Base-by-base conservation (phyloP, 2,113 vertebrate genomes). In the Pterocles orientalis region DNA sequence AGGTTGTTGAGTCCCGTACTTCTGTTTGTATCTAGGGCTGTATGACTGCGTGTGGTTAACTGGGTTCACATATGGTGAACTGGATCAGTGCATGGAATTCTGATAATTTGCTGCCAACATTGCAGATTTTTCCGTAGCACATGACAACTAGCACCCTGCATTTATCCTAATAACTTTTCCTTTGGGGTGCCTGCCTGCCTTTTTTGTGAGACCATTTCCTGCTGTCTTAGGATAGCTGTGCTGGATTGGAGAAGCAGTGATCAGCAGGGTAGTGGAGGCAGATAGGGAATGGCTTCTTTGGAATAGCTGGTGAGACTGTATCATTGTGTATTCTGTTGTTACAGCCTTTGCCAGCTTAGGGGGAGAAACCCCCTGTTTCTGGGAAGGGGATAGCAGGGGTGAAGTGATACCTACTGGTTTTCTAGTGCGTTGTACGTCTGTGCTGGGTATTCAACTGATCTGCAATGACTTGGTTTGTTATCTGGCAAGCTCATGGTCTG, bases 71-170 rank as follows among this genome's bases (percentile, higher is more conserved):
- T 68, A 28, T 9, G 5, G 51, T 25, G n/a, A 90, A 8, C 50
- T 57, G 34, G 82, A 47, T 53, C 58, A 83, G 70, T 33, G 82
- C n/a, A 8, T 60, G 94, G 60, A 70, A 68, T 86, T 47, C 43
- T 19, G 51, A 12, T 58, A 33, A 73, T n/a, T 56, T n/a, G 10
- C 36, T 72, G 75, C 86, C 47, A 33, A 26, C 54, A 34, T 7
- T 25, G 85, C 39, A 28, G 75, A 3, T 76, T 31, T 71, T 93
- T 85, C 85, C 48, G 39, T 76, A 56, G 82, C 88, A 48, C 1
- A 0, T 0, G 4, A 47, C 0, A 0, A 6, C 29, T 34, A 5
- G 39, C 54, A 31, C 57, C 48, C 53, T 65, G 56, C 57, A 4
- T 66, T 90, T 79, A 48, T 29, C 53, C 50, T 41, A 18, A 61